A percentile compares a stretch with the other conserved stretches of the same genome.
Conservation (phyloP, 2,797 vertebrate genomes). For the Parauchenoglanis punctatus region DNA sequence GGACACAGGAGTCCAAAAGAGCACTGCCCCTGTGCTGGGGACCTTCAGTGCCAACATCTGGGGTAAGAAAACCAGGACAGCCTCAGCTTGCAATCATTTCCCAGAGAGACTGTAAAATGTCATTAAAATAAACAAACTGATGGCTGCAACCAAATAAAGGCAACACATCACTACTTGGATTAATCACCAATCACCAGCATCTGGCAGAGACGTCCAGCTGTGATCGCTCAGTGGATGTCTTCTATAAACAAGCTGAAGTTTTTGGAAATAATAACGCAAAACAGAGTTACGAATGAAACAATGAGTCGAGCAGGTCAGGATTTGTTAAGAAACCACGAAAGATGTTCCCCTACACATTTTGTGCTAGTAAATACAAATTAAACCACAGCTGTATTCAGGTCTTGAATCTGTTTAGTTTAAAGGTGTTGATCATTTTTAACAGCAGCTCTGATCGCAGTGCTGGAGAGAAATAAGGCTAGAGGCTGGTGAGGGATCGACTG, state of each 20-base stretch:
- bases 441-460: background rate
- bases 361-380: background rate
- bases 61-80: slow-evolving; percentile 73
- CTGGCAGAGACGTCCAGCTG: background rate
- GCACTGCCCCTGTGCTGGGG: slow-evolving; percentile 85
- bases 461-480: background rate
- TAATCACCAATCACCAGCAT: background rate
- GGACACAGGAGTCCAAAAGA: slow-evolving; percentile 78
- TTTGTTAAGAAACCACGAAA: background rate
- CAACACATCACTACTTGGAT: background rate
- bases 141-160: background rate
- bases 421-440: background rate
- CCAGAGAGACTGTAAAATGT: background rate
- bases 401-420: background rate
- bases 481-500: background rate
- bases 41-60: slow-evolving; percentile 86
- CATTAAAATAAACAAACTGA: background rate
- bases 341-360: background rate
- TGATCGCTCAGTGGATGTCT: background rate
- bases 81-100: background rate
- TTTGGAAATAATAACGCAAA: background rate
- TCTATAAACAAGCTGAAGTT: background rate
- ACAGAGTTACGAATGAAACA: background rate
- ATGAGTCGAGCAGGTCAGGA: background rate
- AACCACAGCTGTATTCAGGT: background rate